A percentile compares a stretch with the other conserved stretches of the same genome.
phyloP scores from a whole-genome alignment of 2,113 vertebrate genomes.

The Hassar affinis region DNA sequence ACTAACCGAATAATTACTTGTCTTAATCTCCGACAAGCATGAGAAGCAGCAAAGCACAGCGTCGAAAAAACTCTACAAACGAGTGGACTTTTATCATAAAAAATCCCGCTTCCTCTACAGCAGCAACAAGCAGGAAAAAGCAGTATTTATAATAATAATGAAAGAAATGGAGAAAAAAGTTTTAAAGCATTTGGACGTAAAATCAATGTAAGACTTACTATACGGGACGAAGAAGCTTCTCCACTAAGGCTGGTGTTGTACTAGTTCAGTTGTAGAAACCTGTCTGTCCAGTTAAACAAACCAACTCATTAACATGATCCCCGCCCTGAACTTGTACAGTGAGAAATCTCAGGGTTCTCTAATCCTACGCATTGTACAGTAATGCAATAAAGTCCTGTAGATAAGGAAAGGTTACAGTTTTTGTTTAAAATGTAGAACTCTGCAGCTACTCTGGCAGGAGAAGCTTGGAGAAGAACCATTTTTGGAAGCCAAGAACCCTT shows the following conservation, averaged over 20 bases:
- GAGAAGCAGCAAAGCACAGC: not conserved
- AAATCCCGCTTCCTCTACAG: not conserved
- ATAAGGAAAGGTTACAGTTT: no score
- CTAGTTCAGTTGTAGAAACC: not conserved
- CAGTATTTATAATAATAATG: not conserved
- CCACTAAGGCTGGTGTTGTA: not conserved
- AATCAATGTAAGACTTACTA: constrained; percentile 31
- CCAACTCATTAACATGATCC: not conserved
- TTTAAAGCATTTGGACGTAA: not conserved
- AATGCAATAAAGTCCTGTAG: not conserved
- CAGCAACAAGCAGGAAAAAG: not conserved
- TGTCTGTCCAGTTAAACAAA: not conserved
- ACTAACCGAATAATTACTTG: not conserved
- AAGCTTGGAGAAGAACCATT: not conserved
- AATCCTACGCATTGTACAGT: not conserved
- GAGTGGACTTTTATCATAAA: not conserved
- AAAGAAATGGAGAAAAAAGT: not conserved
- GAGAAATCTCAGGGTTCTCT: constrained; percentile 39
- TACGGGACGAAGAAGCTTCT: not conserved
- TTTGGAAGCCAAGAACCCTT: not conserved
- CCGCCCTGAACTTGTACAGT: not conserved
- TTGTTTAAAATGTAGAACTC: not conserved
- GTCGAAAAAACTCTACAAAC: not conserved
- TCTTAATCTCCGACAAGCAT: not conserved
- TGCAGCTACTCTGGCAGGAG: not conserved